A percentile compares a stretch with the other conserved stretches of the same genome.
These are phyloP conservation scores for Pseudorhombus dupliciocellatus DNA, from an alignment of 2,113 vertebrate genomes.

Conservation along the genomic window DNA sequence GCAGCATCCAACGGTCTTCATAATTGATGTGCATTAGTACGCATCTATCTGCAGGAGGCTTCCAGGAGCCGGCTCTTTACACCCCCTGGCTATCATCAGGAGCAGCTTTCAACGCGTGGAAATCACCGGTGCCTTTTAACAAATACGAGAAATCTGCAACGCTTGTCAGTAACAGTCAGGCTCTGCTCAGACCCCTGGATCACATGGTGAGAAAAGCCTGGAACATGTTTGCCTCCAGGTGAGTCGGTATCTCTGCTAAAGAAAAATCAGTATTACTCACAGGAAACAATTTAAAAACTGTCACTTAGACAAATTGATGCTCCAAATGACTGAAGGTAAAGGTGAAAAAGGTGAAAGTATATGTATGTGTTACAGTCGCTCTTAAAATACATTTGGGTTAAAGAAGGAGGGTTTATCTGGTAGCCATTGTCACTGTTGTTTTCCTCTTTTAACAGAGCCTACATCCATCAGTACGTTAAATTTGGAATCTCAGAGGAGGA, in stretches of 20 bases:
- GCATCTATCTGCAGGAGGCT: slow-evolving; percentile 78
- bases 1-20: not conserved
- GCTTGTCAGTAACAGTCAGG: slow-evolving; percentile 94
- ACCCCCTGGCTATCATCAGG: slow-evolving; percentile 86
- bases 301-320: not conserved
- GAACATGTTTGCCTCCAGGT: slow-evolving; percentile 99
- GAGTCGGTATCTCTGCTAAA: slow-evolving; percentile 59
- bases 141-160: slow-evolving; percentile 92
- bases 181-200: slow-evolving; percentile 88
- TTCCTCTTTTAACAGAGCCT: slow-evolving; percentile 83
- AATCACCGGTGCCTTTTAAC: slow-evolving; percentile 87
- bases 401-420: too few species aligned
- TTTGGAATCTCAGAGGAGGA: slow-evolving; percentile 94
- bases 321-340: not conserved
- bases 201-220: slow-evolving; percentile 93
- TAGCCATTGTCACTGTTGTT: not conserved
- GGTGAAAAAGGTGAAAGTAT: not conserved
- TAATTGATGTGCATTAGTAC: slow-evolving; percentile 5
- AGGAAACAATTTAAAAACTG: not conserved
- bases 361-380: not conserved
- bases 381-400: not conserved
- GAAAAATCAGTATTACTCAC: not conserved
- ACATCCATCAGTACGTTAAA: slow-evolving; percentile 92
- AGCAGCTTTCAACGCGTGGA: slow-evolving; percentile 85
- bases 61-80: slow-evolving; percentile 88